A percentile compares a stretch with the other conserved stretches of the same genome.
These are phyloP conservation scores for Pollenia angustigena DNA, from an alignment of 2,888 invertebrate genomes.

Conservation along the genomic window DNA sequence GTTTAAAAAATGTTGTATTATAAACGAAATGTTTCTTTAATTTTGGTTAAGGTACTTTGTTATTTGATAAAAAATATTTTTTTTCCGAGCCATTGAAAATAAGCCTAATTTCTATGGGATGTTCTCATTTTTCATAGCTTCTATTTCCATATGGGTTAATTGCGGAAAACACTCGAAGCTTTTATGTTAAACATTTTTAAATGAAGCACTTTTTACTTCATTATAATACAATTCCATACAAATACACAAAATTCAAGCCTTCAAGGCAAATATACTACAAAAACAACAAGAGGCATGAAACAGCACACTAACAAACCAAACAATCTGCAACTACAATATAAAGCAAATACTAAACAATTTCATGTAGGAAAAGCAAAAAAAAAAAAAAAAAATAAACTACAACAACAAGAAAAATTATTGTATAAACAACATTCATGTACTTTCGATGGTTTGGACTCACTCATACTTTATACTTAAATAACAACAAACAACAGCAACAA, in stretches of 20 bases:
- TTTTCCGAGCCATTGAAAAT: no score
- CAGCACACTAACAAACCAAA: constrained; percentile 58
- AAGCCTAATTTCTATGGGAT: no score
- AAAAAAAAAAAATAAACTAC: constrained; percentile 8
- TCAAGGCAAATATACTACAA: constrained; percentile 53
- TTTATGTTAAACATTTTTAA: constrained; percentile 66
- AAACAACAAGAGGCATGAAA: constrained; percentile 29
- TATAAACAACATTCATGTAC: constrained; percentile 62
- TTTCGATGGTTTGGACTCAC: constrained; percentile 59
- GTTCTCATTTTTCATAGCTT: neutral
- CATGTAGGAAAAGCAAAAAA: constrained; percentile 33
- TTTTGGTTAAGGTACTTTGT: no score
- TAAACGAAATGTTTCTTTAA: no score
- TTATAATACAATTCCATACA: constrained; percentile 67
- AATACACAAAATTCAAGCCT: constrained; percentile 59
- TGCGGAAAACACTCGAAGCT: constrained; percentile 49
- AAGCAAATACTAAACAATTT: constrained; percentile 62
- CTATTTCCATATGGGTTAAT: constrained; percentile 39
- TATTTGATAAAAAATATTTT: no score
- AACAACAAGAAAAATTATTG: constrained; percentile 47
- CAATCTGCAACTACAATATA: constrained; percentile 54
- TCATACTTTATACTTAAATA: constrained; percentile 71
- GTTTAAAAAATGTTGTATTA: no score
- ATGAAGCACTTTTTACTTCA: constrained; percentile 69
- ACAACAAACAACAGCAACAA: constrained; percentile 22